These are phyloP conservation scores for Coptotermes formosanus DNA, from an alignment of 1,140 invertebrate species.

Conservation along the genomic window DNA sequence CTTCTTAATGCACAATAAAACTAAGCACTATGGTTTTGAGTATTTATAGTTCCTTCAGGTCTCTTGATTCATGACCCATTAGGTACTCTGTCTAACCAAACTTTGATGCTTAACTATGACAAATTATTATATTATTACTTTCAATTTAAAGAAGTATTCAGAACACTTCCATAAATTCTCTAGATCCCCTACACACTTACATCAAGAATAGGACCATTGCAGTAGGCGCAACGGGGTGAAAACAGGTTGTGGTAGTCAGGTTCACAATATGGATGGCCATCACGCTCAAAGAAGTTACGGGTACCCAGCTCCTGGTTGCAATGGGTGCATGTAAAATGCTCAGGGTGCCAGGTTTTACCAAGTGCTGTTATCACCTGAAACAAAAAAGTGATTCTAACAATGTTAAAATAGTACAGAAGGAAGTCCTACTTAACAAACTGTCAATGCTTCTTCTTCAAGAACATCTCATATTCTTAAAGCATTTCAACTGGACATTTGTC, in stretches of 20 bases:
- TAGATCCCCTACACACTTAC: slow-evolving; percentile 56
- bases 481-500: too few relatives aligned
- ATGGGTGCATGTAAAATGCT: slow-evolving; percentile 97
- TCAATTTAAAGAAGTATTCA: background rate
- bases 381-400: slow-evolving; percentile 28
- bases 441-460: too few relatives aligned
- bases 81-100: too few relatives aligned
- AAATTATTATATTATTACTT: too few relatives aligned
- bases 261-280: slow-evolving; percentile 96
- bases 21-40: too few relatives aligned
- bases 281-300: slow-evolving; percentile 97
- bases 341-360: slow-evolving; percentile 99
- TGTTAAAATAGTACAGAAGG: too few relatives aligned
- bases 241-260: slow-evolving; percentile 98
- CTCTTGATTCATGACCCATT: too few relatives aligned
- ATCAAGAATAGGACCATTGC: slow-evolving; percentile 97
- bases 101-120: too few relatives aligned
- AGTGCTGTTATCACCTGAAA: slow-evolving; percentile 86
- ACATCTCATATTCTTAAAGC: too few relatives aligned
- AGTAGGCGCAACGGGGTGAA: slow-evolving; percentile 96
- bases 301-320: slow-evolving; percentile 96
- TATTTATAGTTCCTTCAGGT: too few relatives aligned
- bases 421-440: too few relatives aligned
- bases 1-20: too few relatives aligned
- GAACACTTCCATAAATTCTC: background rate